These are phyloP conservation scores for Thyatira batis DNA, from an alignment of 2,888 invertebrate genomes.

Conservation along the genomic window DNA sequence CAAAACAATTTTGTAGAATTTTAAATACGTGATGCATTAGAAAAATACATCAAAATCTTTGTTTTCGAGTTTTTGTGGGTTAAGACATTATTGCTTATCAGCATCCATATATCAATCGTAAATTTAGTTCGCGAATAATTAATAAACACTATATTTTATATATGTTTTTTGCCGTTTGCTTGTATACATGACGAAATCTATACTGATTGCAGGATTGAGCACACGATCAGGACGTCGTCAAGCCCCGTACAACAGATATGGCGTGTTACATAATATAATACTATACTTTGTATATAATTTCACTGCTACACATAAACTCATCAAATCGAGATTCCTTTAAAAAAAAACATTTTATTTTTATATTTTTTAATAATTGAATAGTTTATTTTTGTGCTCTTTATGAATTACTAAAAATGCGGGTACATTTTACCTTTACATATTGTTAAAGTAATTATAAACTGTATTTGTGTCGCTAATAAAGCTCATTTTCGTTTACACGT, in stretches of 20 bases:
- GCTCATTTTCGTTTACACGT: background rate
- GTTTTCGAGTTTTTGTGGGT: too few species aligned
- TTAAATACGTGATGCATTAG: too few species aligned
- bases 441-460: background rate
- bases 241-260: conserved; percentile 33
- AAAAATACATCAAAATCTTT: too few species aligned
- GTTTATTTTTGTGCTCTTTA: conserved; percentile 27
- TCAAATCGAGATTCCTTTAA: conserved; percentile 32
- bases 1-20: too few species aligned
- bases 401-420: conserved; percentile 19
- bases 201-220: conserved; percentile 44
- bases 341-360: conserved; percentile 30
- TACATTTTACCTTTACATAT: conserved; percentile 19
- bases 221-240: conserved; percentile 30
- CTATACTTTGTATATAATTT: conserved; percentile 58
- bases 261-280: conserved; percentile 51
- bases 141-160: too few species aligned
- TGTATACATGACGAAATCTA: conserved; percentile 3
- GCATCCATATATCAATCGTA: too few species aligned
- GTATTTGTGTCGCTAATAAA: background rate
- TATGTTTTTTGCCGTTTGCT: too few species aligned
- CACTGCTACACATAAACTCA: conserved; percentile 21
- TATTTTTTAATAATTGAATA: conserved; percentile 10
- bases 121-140: too few species aligned
- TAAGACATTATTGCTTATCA: too few species aligned